phyloP scores from a whole-genome alignment of 64 coral and sea anemone species.

The Porites australiensis region DNA sequence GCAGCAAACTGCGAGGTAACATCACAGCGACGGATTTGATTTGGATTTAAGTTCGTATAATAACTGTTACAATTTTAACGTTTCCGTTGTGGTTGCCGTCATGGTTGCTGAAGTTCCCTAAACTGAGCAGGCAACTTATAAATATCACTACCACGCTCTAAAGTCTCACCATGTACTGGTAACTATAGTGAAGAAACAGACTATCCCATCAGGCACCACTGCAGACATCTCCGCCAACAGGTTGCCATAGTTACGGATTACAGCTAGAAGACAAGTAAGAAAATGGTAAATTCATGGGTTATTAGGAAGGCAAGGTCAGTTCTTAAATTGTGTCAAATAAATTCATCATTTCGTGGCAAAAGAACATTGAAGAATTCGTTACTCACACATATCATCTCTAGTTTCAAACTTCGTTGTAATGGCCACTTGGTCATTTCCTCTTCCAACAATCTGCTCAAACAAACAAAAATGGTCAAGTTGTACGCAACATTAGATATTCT shows the following conservation, averaged over 20 bases:
- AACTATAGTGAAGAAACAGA: constrained; percentile 98
- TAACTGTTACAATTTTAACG: too few relatives aligned
- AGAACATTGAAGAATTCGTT: not conserved
- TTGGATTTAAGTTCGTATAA: too few relatives aligned
- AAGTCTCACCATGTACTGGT: constrained; percentile 92
- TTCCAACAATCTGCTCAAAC: constrained; percentile 90
- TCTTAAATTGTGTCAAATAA: too few relatives aligned
- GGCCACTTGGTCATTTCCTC: constrained; percentile 98
- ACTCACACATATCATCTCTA: constrained; percentile 92
- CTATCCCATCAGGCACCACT: constrained; percentile 96
- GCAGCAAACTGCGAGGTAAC: too few relatives aligned
- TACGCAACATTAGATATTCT: too few relatives aligned
- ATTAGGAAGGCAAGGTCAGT: too few relatives aligned
- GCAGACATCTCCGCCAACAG: constrained; percentile 89
- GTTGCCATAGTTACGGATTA: constrained; percentile 99
- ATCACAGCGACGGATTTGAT: too few relatives aligned
- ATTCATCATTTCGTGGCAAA: too few relatives aligned
- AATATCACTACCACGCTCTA: too few relatives aligned
- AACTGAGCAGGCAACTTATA: too few relatives aligned
- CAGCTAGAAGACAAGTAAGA: constrained; percentile 61
- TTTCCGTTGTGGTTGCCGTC: too few relatives aligned
- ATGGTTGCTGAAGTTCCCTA: too few relatives aligned
- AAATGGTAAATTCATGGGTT: not conserved
- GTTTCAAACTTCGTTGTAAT: constrained; percentile 99
- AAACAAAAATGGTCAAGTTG: not conserved